phyloP scores from a whole-genome alignment of 2,113 vertebrate genomes.

The Aphelocoma coerulescens region DNA sequence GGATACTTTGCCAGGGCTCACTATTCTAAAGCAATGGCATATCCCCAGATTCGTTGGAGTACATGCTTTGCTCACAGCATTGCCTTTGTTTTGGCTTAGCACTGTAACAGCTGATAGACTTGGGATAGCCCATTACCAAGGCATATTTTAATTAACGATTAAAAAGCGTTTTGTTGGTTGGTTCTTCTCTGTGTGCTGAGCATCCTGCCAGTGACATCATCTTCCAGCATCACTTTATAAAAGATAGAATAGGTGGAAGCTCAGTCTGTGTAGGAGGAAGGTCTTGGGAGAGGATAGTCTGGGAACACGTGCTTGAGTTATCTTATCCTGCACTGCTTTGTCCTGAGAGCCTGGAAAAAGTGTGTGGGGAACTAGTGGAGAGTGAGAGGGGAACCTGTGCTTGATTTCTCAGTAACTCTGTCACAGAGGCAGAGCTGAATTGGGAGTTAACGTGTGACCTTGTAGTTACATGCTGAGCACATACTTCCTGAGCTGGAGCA shows the following conservation, averaged over 20 bases:
- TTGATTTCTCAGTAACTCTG: not conserved
- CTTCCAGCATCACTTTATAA: not conserved
- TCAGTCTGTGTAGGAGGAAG: not conserved
- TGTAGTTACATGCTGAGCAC: not conserved
- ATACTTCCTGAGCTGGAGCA: not conserved
- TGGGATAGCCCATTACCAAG: not conserved
- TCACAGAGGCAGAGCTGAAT: not conserved
- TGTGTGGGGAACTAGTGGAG: not conserved
- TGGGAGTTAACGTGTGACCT: not conserved
- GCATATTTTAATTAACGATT: not conserved
- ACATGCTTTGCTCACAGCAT: not conserved
- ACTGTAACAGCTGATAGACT: not conserved
- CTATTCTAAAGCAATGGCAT: not conserved
- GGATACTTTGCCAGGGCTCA: not conserved
- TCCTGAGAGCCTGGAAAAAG: not conserved
- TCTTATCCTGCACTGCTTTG: not conserved
- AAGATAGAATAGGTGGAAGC: not conserved
- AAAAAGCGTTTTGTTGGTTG: not conserved
- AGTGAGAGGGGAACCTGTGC: not conserved
- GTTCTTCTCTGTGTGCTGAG: not conserved
- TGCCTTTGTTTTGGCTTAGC: not conserved
- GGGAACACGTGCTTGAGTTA: rapidly evolving
- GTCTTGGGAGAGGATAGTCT: not conserved
- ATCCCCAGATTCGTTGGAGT: not conserved
- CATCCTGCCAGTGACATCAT: not conserved